Evolutionary conservation across 53 echinoderm and acorn worm genomes (phyloP).

Genomic region (Astropecten irregularis): DNA sequence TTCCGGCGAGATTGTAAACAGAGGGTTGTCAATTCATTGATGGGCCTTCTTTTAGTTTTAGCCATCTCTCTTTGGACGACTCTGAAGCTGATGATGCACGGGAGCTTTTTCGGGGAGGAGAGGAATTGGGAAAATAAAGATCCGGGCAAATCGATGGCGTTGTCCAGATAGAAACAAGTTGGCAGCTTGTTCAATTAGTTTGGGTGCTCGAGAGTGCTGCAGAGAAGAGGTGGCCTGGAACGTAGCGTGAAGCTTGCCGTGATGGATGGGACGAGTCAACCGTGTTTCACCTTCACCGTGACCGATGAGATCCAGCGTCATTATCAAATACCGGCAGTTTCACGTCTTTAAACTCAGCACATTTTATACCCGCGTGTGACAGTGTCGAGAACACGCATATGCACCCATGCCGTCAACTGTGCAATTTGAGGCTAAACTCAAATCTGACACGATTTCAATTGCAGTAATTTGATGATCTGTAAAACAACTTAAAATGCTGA

Average conservation of each 20-base stretch:
- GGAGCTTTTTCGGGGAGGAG: too few species aligned
- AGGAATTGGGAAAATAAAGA: background rate
- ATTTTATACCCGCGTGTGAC: too few species aligned
- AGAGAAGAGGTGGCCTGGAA: background rate
- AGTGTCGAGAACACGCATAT: too few species aligned
- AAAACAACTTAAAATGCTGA: too few species aligned
- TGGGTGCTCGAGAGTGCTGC: background rate
- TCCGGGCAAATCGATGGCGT: background rate
- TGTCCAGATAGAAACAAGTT: background rate
- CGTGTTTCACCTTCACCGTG: background rate
- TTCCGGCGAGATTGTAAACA: constrained; percentile 32
- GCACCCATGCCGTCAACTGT: too few species aligned
- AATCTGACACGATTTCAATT: too few species aligned
- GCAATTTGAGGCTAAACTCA: too few species aligned
- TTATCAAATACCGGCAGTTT: too few species aligned
- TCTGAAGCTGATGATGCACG: background rate
- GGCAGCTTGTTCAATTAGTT: constrained; percentile 3
- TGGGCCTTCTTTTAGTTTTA: constrained; percentile 8
- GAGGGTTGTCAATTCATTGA: constrained; percentile 13
- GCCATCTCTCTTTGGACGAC: background rate
- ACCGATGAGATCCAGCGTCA: constrained; percentile 4
- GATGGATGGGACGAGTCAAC: background rate
- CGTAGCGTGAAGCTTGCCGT: background rate
- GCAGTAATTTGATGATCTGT: too few species aligned
- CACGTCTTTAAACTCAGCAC: too few species aligned